Evolutionary conservation across 2,797 vertebrate genomes (phyloP).

Genomic region (Nannoperca australis): DNA sequence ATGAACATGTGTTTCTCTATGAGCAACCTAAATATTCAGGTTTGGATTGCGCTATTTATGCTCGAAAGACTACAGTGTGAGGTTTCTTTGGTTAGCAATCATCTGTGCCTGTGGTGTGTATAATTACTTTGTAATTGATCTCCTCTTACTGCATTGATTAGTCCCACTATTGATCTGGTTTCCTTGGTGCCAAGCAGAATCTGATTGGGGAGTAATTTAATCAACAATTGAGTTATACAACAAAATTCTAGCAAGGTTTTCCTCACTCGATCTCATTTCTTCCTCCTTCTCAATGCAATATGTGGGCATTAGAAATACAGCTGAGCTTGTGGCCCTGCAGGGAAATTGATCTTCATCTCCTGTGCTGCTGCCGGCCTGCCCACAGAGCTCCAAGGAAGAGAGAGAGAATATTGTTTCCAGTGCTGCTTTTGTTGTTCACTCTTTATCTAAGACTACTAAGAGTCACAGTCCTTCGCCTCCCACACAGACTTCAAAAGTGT

Average conservation of each 20-base stretch:
- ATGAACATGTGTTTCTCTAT: constrained; percentile 52
- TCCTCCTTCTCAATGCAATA: constrained; percentile 65
- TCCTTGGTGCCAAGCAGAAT: constrained; percentile 70
- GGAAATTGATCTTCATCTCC: constrained; percentile 80
- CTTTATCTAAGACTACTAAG: constrained; percentile 62
- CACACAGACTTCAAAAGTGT: constrained; percentile 51
- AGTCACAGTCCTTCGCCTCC: constrained; percentile 70
- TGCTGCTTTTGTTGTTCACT: constrained; percentile 59
- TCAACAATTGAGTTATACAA: constrained; percentile 68
- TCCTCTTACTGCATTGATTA: constrained; percentile 74
- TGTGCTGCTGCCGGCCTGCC: constrained; percentile 56
- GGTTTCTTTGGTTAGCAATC: constrained; percentile 41
- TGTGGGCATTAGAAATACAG: constrained; percentile 71
- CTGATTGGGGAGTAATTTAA: constrained; percentile 75
- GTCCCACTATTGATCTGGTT: constrained; percentile 80
- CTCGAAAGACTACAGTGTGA: constrained; percentile 44
- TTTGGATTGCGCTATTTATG: constrained; percentile 33
- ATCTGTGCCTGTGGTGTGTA: constrained; percentile 61
- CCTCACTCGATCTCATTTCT: constrained; percentile 31
- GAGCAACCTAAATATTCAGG: constrained; percentile 41
- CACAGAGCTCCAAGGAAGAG: constrained; percentile 49
- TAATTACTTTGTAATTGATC: constrained; percentile 84
- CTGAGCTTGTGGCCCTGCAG: constrained; percentile 69
- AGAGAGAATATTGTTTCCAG: constrained; percentile 64
- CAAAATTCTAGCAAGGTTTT: constrained; percentile 49